Evolutionary conservation across 2,113 vertebrate genomes (phyloP).

Genomic region (Pogonocichla stellata): DNA sequence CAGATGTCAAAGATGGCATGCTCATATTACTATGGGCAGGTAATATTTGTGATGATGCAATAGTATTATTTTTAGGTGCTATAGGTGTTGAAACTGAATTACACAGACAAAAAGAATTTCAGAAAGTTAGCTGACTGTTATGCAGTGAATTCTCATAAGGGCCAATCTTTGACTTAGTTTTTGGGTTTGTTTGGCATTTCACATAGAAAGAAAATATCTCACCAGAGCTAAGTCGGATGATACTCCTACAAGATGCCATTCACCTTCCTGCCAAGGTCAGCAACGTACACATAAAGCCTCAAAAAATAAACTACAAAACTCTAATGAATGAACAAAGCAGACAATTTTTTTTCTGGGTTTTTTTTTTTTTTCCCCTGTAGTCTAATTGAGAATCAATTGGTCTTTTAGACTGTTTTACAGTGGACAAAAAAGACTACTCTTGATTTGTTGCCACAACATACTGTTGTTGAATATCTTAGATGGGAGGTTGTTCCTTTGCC

Average conservation of each 20-base stretch:
- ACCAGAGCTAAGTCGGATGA: neutral
- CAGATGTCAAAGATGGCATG: neutral
- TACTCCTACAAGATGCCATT: neutral
- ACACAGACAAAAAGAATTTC: neutral
- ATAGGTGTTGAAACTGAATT: neutral
- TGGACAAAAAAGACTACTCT: neutral
- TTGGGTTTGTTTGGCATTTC: neutral
- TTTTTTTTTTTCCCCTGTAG: neutral
- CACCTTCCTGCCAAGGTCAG: neutral
- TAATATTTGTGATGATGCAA: neutral
- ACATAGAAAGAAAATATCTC: neutral
- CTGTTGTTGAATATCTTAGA: neutral
- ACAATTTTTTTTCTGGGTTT: accelerated
- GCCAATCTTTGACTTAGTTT: neutral
- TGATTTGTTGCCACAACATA: neutral
- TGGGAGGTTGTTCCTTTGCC: neutral
- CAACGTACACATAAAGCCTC: neutral
- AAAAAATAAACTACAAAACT: neutral
- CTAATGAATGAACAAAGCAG: neutral
- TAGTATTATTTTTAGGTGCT: neutral
- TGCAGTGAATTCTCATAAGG: neutral
- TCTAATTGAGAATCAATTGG: neutral
- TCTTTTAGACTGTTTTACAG: neutral
- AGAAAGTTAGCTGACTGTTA: neutral
- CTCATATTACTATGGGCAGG: neutral